A percentile compares a stretch with the other conserved stretches of the same genome.
Conservation (phyloP, 2,888 invertebrate genomes). For the Mamestra brassicae region DNA sequence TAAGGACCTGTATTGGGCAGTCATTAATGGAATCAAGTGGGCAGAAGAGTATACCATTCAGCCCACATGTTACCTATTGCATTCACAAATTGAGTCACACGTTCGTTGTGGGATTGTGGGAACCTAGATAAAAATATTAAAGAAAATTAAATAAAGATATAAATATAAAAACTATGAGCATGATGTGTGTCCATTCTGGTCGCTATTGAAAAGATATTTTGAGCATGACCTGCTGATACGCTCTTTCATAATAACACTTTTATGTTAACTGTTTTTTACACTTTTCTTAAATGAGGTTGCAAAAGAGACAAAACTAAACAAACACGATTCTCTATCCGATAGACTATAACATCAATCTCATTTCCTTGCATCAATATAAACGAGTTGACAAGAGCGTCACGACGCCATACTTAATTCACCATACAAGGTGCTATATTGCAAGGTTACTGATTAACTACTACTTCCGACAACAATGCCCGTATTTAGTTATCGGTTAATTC, state of each 20-base stretch:
- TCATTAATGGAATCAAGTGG: conserved; percentile 2
- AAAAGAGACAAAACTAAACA: no score
- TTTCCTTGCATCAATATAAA: conserved; percentile 41
- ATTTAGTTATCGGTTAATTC: conserved; percentile 64
- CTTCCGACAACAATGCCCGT: conserved; percentile 70
- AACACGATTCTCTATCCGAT: neutral
- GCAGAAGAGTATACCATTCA: neutral
- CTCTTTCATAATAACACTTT: no score
- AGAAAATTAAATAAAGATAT: no score
- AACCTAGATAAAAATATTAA: neutral
- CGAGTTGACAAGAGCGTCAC: conserved; percentile 38
- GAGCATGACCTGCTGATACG: no score
- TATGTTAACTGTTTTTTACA: no score
- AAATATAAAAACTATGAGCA: no score
- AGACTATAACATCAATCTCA: conserved; percentile 7
- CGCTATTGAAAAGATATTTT: no score
- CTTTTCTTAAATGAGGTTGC: no score
- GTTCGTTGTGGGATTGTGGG: neutral
- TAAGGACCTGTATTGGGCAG: neutral
- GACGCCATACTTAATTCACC: conserved; percentile 59
- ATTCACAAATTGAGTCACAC: conserved; percentile 25
- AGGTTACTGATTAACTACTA: conserved; percentile 68
- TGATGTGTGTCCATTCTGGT: no score
- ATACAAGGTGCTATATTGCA: conserved; percentile 71
- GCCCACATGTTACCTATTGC: conserved; percentile 12